A percentile compares a stretch with the other conserved stretches of the same genome.
phyloP scores from a whole-genome alignment of 1,140 invertebrate genomes.

The Drosophila willistoni region DNA sequence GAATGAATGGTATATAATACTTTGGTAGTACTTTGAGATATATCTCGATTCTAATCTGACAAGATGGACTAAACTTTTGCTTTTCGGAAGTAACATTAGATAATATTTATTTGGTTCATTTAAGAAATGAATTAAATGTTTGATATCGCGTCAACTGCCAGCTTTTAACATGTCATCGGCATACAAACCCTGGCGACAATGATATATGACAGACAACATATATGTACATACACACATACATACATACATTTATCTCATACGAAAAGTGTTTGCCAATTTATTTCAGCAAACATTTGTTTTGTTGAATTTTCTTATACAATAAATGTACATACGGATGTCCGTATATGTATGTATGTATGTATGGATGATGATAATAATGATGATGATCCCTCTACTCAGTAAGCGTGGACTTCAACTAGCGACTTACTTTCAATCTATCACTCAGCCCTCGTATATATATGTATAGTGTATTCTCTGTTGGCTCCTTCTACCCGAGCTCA shows the following conservation, averaged over 20 bases:
- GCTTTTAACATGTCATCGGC: conserved; percentile 19
- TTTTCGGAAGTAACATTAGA: background rate
- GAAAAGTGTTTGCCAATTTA: conserved; percentile 66
- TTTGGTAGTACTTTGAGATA: too few species aligned
- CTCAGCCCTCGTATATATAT: conserved; percentile 57
- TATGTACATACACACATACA: conserved; percentile 68
- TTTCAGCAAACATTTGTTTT: conserved; percentile 49
- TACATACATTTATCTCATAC: conserved; percentile 49
- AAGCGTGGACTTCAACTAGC: conserved; percentile 42
- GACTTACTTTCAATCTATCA: conserved; percentile 69
- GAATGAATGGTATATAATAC: too few species aligned
- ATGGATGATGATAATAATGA: conserved; percentile 1
- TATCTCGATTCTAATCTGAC: background rate
- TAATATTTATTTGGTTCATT: background rate
- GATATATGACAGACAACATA: conserved; percentile 60
- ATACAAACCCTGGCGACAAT: conserved; percentile 19
- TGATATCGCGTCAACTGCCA: conserved; percentile 10
- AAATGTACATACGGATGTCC: background rate
- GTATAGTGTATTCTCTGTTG: background rate
- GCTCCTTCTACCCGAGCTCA: conserved; percentile 15
- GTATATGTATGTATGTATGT: background rate
- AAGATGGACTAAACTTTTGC: background rate
- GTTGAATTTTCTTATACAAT: conserved; percentile 8
- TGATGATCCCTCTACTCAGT: conserved; percentile 29
- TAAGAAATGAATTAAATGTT: conserved; percentile 13